Evolutionary conservation across 2,797 vertebrate genomes (phyloP).

Genomic region (Momotus momota): DNA sequence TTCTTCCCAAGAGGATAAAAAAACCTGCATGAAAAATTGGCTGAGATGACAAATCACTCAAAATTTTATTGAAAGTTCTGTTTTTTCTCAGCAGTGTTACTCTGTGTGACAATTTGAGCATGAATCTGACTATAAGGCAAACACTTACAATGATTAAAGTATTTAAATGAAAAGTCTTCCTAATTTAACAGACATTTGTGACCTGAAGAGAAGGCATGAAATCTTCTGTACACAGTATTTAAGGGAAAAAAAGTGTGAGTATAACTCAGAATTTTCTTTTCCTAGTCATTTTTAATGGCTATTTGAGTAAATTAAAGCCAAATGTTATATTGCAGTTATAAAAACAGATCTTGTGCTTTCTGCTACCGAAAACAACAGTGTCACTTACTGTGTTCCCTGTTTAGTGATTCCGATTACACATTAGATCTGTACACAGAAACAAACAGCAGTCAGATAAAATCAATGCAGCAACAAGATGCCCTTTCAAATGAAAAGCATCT

Average conservation of each 20-base stretch:
- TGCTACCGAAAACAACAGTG: conserved; percentile 22
- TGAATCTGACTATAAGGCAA: background rate
- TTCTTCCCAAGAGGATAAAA: background rate
- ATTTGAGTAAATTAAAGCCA: background rate
- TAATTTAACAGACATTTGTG: conserved; percentile 20
- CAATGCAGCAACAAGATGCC: conserved; percentile 72
- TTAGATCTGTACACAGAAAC: conserved; percentile 71
- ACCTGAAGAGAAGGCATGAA: background rate
- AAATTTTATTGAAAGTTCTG: background rate
- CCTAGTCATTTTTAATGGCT: background rate
- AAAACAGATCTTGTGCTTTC: background rate
- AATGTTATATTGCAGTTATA: background rate
- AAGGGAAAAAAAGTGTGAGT: background rate
- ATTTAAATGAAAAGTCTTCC: conserved; percentile 17
- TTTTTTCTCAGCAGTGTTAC: conserved; percentile 5
- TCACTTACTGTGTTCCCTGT: conserved; percentile 11
- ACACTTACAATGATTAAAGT: background rate
- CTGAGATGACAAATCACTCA: background rate
- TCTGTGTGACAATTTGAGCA: conserved; percentile 1
- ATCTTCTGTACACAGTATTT: background rate
- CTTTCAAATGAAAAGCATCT: conserved; percentile 75
- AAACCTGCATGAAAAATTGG: background rate
- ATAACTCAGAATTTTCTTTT: background rate
- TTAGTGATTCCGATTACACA: conserved; percentile 70
- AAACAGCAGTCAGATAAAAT: conserved; percentile 75